Evolutionary conservation across 2,113 vertebrate species (phyloP).

Genomic region (Carassius auratus): DNA sequence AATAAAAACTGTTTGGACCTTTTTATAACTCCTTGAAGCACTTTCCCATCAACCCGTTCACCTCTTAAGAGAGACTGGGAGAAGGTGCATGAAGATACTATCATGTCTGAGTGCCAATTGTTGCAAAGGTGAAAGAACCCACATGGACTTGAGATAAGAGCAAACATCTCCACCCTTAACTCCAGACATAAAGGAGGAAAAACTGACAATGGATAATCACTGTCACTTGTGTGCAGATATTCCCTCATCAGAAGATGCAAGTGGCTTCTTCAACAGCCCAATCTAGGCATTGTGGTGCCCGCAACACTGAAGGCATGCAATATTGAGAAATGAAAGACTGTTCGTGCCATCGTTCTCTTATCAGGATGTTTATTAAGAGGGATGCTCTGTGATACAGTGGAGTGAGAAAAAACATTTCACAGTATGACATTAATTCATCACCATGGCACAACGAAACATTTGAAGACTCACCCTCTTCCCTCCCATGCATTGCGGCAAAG

Average conservation of each 20-base stretch:
- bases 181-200: slow-evolving; percentile 21
- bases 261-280: slow-evolving; percentile 9
- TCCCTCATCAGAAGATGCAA: slow-evolving; percentile 45
- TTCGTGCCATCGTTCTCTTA: slow-evolving; percentile 62
- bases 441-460: slow-evolving; percentile 62
- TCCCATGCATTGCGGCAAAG: slow-evolving; percentile 55
- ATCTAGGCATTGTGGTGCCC: slow-evolving; percentile 29
- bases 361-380: slow-evolving; percentile 74
- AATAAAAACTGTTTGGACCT: background rate
- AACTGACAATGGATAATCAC: slow-evolving; percentile 59
- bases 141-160: slow-evolving; percentile 60
- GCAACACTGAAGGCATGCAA: slow-evolving; percentile 29
- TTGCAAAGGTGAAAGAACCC: slow-evolving; percentile 72
- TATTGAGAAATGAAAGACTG: slow-evolving; percentile 27
- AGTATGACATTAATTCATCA: slow-evolving; percentile 64
- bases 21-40: background rate
- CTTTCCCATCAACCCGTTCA: background rate
- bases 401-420: slow-evolving; percentile 64
- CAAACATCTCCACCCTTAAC: slow-evolving; percentile 55
- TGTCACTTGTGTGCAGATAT: slow-evolving; percentile 44
- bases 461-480: slow-evolving; percentile 19
- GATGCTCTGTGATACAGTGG: slow-evolving; percentile 70
- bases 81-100: slow-evolving; percentile 44
- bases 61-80: background rate
- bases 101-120: slow-evolving; percentile 75